A percentile compares a stretch with the other conserved stretches of the same genome.
Conservation (phyloP, 2,888 invertebrate genomes). For the Ernsta delagoae region DNA sequence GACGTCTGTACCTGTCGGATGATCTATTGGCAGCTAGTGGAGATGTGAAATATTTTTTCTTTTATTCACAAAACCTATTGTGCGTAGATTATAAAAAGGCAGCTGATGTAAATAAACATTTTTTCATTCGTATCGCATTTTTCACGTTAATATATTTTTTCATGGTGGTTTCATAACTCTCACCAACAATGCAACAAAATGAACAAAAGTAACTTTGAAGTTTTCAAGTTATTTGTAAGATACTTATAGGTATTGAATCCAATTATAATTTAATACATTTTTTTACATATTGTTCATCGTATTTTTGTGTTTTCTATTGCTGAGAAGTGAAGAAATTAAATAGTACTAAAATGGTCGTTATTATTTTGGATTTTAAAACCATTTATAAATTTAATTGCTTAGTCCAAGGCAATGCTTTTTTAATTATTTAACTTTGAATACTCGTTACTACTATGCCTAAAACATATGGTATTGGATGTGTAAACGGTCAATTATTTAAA, state of each 20-base stretch:
- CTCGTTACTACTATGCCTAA: background rate
- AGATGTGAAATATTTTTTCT: conserved; percentile 28
- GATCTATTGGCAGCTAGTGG: conserved; percentile 2
- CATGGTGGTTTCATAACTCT: too few species aligned
- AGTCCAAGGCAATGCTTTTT: background rate
- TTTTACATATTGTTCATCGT: too few species aligned
- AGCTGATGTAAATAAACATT: conserved; percentile 1
- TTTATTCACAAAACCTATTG: conserved; percentile 36
- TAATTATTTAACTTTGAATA: background rate
- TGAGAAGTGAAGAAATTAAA: too few species aligned
- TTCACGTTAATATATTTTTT: too few species aligned
- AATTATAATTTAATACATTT: too few species aligned
- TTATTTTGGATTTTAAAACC: background rate
- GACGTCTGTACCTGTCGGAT: conserved; percentile 17
- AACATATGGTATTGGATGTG: background rate
- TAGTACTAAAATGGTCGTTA: background rate
- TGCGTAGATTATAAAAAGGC: conserved; percentile 14
- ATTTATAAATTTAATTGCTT: background rate
- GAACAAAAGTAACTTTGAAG: too few species aligned
- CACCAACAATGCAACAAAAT: too few species aligned
- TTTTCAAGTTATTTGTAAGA: too few species aligned
- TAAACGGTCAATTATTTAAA: conserved; percentile 3
- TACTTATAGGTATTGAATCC: too few species aligned
- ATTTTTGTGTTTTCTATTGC: too few species aligned
- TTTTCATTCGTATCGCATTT: background rate